These are phyloP conservation scores for Nasonia giraulti DNA, from an alignment of 1,140 invertebrate genomes.

Conservation along the genomic window DNA sequence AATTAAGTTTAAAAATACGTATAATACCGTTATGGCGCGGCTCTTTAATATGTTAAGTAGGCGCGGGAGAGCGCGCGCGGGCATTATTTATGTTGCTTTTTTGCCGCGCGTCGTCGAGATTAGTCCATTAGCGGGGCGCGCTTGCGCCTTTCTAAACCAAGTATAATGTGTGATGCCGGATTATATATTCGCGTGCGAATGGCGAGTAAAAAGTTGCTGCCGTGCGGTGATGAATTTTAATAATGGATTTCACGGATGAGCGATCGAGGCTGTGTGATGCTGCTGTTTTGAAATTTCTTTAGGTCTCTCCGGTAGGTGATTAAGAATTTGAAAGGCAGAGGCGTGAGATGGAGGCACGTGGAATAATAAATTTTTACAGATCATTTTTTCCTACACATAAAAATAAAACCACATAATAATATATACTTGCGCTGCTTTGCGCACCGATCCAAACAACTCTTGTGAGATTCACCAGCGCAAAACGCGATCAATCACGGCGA, in stretches of 20 bases:
- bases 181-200: not conserved
- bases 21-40: not conserved
- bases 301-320: too few relatives aligned
- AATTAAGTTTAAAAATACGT: slow-evolving; percentile 37
- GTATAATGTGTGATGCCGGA: not conserved
- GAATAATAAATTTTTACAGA: too few relatives aligned
- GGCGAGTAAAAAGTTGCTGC: not conserved
- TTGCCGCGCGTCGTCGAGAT: not conserved
- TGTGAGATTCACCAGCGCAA: not conserved
- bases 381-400: not conserved
- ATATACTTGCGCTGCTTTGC: too few relatives aligned
- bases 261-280: too few relatives aligned
- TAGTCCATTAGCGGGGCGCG: not conserved
- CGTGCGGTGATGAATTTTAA: not conserved
- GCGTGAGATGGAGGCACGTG: too few relatives aligned
- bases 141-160: not conserved
- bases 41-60: slow-evolving; percentile 8
- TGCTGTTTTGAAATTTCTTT: not conserved
- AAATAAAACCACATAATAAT: not conserved
- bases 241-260: not conserved
- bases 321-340: too few relatives aligned
- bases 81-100: slow-evolving; percentile 6
- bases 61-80: not conserved
- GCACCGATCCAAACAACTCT: too few relatives aligned
- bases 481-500: not conserved